These are phyloP conservation scores for Xestia c-nigrum DNA, from an alignment of 2,888 invertebrate genomes.

Conservation along the genomic window DNA sequence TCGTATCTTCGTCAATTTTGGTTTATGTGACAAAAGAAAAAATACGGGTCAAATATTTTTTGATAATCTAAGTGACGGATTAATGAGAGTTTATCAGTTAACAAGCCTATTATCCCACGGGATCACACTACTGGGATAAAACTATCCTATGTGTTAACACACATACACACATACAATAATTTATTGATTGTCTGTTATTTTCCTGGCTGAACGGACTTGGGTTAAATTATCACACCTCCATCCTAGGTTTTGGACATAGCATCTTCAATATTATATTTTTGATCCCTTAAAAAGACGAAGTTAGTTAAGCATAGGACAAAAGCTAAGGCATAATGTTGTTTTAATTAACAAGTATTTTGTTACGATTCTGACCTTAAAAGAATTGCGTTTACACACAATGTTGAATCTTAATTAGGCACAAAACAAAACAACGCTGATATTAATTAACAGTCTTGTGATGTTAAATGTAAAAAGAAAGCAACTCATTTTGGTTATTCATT, in stretches of 20 bases:
- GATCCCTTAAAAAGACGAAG: neutral
- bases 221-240: neutral
- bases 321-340: neutral
- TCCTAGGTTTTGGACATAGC: neutral
- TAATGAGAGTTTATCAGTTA: too few relatives aligned
- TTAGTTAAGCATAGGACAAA: too few relatives aligned
- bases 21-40: too few relatives aligned
- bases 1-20: too few relatives aligned
- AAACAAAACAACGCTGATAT: constrained; percentile 14
- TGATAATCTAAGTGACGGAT: too few relatives aligned
- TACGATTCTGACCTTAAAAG: neutral
- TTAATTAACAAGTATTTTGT: neutral
- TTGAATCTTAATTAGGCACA: constrained; percentile 11
- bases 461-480: constrained; percentile 15
- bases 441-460: constrained; percentile 24
- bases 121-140: too few relatives aligned
- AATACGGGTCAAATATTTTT: too few relatives aligned
- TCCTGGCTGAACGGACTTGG: neutral
- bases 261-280: neutral
- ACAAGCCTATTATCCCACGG: too few relatives aligned
- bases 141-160: too few relatives aligned
- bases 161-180: too few relatives aligned
- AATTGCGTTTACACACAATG: neutral
- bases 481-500: constrained; percentile 23
- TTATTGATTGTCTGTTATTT: neutral